Evolutionary conservation across 2,797 vertebrate genomes (phyloP).

Genomic region (Anniella stebbinsi): DNA sequence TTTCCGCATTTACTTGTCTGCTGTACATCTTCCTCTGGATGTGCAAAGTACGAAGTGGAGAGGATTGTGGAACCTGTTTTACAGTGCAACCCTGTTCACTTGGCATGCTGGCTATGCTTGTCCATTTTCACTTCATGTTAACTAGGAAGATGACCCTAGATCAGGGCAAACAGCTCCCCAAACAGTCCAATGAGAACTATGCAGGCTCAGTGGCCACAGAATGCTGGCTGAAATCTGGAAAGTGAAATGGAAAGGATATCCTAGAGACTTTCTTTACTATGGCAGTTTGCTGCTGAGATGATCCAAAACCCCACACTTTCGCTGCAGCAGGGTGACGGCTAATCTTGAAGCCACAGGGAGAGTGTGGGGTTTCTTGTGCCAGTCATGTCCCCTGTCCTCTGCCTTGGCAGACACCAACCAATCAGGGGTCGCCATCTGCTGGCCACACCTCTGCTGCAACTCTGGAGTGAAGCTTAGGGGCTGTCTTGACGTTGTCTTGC

Average conservation of each 20-base stretch:
- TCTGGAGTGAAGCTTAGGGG: too few species aligned
- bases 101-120: not conserved
- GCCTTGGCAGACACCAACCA: too few species aligned
- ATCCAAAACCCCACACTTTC: too few species aligned
- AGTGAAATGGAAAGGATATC: not conserved
- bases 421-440: too few species aligned
- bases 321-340: too few species aligned
- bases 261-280: too few species aligned
- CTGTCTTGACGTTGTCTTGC: too few species aligned
- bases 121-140: not conserved
- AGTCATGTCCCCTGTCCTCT: too few species aligned
- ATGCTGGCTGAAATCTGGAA: not conserved
- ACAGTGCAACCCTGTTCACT: not conserved
- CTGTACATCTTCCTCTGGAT: not conserved
- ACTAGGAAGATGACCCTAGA: not conserved
- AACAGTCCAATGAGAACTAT: not conserved
- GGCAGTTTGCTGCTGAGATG: too few species aligned
- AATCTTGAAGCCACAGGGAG: too few species aligned
- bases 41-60: not conserved
- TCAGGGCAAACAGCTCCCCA: not conserved
- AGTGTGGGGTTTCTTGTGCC: too few species aligned
- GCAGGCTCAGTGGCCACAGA: not conserved
- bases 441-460: too few species aligned
- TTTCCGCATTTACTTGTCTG: not conserved
- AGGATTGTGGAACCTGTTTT: not conserved